Evolutionary conservation across 2,888 invertebrate species (phyloP), one percentile per base, ranked within the genome.

Genomic region (Pelosia muscerda): DNA sequence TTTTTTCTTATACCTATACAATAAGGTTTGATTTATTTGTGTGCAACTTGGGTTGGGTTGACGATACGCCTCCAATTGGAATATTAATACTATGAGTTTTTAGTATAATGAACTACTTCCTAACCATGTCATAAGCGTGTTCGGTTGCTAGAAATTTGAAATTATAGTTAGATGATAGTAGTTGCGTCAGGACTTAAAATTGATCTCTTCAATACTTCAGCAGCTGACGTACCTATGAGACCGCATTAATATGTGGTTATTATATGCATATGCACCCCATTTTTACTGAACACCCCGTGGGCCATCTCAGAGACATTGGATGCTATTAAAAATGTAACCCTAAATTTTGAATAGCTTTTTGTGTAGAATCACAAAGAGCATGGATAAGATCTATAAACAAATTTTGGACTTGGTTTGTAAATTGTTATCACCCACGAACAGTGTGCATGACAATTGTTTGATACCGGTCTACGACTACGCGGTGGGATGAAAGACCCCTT

Each of bases 401-500:
- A 72, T 75, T 75, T 74, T 5, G 66, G 56, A 62, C 58, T 69
- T 69, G 57, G 62, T 71, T 69, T 77, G 72, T 63, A 72, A 73
- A 62, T 73, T 78, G 69, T 78, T 72, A 78, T 76, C 69, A 66
- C 68, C 63, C 59, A 72, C 69, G 68, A 70, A 70, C 68, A 54
- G 63, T 71, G 73, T 70, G 73, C 74, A 71, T 28, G 62, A 76
- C 77, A 83, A 83, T 79, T 73, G 79, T 77, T 82, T 75, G 73
- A 77, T 76, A 79, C 86, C 81, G 83, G 84, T 85, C 73, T 76
- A 76, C 76, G 87, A 88, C 86, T 86, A 85, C 77, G 71, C 81
- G 77, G 77, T 83, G 82, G 81, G 84, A 87, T 86, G 82, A 88
- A 88, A 84, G 86, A 85, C 88, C 90, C 91, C 89, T 88, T 84